Conservation (phyloP, 53 echinoderm and acorn worm genomes). For the Hippasteria phrygiana region DNA sequence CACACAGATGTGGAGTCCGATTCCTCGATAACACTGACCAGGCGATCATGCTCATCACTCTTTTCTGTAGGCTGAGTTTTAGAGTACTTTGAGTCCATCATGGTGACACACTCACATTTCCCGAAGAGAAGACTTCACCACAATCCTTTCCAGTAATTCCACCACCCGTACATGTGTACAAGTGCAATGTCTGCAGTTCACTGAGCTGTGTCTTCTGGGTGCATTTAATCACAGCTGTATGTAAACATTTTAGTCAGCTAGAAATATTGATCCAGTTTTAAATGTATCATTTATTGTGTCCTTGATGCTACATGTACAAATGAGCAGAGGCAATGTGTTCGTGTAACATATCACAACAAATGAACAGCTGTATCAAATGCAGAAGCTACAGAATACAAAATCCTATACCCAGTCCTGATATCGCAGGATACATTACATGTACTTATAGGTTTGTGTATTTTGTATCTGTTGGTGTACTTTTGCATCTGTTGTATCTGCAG, state of each 20-base stretch:
- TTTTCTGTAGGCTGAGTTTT: slow-evolving; percentile 44
- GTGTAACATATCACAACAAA: too few relatives aligned
- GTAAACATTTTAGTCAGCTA: neutral
- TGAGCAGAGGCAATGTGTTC: neutral
- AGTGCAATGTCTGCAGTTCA: too few relatives aligned
- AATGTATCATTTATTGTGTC: neutral
- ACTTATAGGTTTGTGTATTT: too few relatives aligned
- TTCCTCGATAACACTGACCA: slow-evolving; percentile 91
- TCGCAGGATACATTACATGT: too few relatives aligned
- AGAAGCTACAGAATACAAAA: too few relatives aligned
- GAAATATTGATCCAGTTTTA: neutral
- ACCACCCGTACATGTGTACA: neutral
- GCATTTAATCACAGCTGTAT: too few relatives aligned
- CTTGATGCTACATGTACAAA: neutral
- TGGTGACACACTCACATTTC: neutral
- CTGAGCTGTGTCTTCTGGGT: too few relatives aligned
- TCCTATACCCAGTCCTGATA: too few relatives aligned
- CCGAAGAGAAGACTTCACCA: neutral
- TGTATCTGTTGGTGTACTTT: too few relatives aligned
- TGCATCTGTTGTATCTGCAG: too few relatives aligned
- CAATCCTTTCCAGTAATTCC: neutral
- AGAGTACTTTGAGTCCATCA: slow-evolving; percentile 21
- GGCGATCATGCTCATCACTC: slow-evolving; percentile 73
- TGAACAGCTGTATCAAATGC: too few relatives aligned
- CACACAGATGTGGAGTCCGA: slow-evolving; percentile 96